Evolutionary conservation across 2,888 invertebrate genomes (phyloP), one percentile per base, ranked within the genome.

Genomic region (Mechanitis messenoides): DNA sequence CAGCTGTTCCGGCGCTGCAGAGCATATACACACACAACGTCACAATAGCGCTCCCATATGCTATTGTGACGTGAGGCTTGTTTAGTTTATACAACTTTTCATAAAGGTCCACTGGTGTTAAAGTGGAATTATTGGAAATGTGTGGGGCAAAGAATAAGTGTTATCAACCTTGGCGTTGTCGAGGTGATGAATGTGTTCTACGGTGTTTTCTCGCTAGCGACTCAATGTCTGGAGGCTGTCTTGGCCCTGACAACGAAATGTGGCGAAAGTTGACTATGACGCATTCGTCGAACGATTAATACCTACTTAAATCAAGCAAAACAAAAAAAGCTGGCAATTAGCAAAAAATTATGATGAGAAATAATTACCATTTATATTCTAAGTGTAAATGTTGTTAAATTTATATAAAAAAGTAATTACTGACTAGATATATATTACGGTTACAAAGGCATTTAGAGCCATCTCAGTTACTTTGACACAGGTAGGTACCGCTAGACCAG

Each of bases 211-310:
- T 71, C 70, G 69, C 72, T 72, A 72, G 70, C 72, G 71, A 72
- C 73, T 77, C 74, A 77, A 78, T 77, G 77, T 72, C 73, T 76
- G 73, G 68, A 70, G 71, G 72, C 68, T 74, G 72, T 64, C 67
- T 71, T 78, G 80, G 78, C 83, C 83, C 78, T 84, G 84, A 78
- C 83, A 78, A 83, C 82, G 84, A 84, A 85, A 85, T 77, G 83
- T 79, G 81, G 87, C 85, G 87, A 87, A 87, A 87, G 87, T 86
- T 68, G 78, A 74, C 75, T 74, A 77, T 80, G 80, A 81, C 82
- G 81, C 77, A 77, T 71, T 69, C 63, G 58, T 53, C 60, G 56
- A 67, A 63, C 60, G 64, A 70, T 79, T 74, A 74, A 74, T 79
- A 74, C 76, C 73, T 71, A 74, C 71, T 74, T 71, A 71, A 74